phyloP scores from a whole-genome alignment of 2,888 invertebrate genomes.

The Drosophila affinis region DNA sequence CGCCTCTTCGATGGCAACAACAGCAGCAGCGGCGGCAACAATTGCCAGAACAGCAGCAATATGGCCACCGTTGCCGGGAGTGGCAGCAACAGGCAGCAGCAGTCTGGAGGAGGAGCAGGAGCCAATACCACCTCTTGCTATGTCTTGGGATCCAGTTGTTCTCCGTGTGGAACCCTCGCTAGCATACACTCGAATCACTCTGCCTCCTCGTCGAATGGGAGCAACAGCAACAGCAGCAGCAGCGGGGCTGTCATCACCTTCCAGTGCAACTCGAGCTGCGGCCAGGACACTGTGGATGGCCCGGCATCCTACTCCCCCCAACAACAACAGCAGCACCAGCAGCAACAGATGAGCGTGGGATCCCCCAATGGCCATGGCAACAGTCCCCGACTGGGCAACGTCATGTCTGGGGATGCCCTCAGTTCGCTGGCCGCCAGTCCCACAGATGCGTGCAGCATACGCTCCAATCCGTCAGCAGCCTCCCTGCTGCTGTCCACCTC shows the following conservation, averaged over 20 bases:
- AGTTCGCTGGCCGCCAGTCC: conserved; percentile 82
- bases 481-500: conserved; percentile 79
- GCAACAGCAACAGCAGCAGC: conserved; percentile 78
- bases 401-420: conserved; percentile 69
- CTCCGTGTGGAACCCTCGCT: conserved; percentile 80
- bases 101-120: conserved; percentile 10
- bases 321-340: conserved; percentile 39
- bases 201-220: conserved; percentile 79
- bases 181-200: conserved; percentile 81
- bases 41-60: conserved; percentile 45
- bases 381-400: conserved; percentile 67
- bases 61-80: conserved; percentile 21
- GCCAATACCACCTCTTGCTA: conserved; percentile 21
- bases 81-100: conserved; percentile 29
- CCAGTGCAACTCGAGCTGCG: conserved; percentile 71
- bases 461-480: conserved; percentile 83
- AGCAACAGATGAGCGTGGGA: conserved; percentile 49
- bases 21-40: conserved; percentile 24
- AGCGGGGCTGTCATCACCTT: conserved; percentile 81
- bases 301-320: conserved; percentile 5
- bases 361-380: conserved; percentile 66
- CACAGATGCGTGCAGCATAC: conserved; percentile 82
- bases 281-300: conserved; percentile 55
- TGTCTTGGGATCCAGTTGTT: conserved; percentile 61
- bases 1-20: conserved; percentile 83